Base-by-base conservation (phyloP, 2,113 vertebrate species). In the Lasiurus cinereus region DNA sequence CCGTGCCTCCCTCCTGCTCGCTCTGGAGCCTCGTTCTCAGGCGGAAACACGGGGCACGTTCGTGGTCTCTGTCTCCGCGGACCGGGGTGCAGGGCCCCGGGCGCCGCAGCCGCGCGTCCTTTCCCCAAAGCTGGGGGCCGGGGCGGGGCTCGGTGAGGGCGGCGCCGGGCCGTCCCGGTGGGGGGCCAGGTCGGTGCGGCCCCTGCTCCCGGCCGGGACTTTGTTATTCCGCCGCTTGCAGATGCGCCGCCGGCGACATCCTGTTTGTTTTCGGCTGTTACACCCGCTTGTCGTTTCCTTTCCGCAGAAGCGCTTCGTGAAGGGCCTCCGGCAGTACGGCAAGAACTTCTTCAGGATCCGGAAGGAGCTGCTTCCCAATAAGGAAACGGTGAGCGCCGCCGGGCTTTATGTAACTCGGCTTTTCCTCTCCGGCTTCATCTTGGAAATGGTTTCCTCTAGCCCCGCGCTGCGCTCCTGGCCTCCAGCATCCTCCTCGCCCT, bases 271-370 rank as follows among this genome's bases (percentile, higher is more conserved):
- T 94, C 54, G 76, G 59, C 43, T 95, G 93, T 97, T 95, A 97
- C 80, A 93, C 59, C 87, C 88, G 87, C 95, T 93, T 96, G 91
- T 95, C 93, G 93, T 95, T 93, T 96, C 43, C 94, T 94, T 96
- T 46, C 94, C 96, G 66, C 95, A 97, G 97, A 97, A 99, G 97
- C 99, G 99, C 96, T 99, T 99, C 98, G 97, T 97, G 98, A 99
- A 99, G 98, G 99, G 99, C 21, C 98, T 99, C 97, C 98, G 99
- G 97, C 99, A 99, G 97, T 99, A 99, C 96, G 99, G 99, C 97
- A 99, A 99, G 98, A 99, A 99, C 99, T 99, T 99, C 99, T 99
- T 99, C 98, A 98, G 99, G 98, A 99, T 99, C 98, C 98, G 99
- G 96, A 99, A 99, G 98, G 99, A 99, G 97, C 98, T 99, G 96